Evolutionary conservation across 2,888 invertebrate genomes (phyloP).

Genomic region (Macropis europaea): DNA sequence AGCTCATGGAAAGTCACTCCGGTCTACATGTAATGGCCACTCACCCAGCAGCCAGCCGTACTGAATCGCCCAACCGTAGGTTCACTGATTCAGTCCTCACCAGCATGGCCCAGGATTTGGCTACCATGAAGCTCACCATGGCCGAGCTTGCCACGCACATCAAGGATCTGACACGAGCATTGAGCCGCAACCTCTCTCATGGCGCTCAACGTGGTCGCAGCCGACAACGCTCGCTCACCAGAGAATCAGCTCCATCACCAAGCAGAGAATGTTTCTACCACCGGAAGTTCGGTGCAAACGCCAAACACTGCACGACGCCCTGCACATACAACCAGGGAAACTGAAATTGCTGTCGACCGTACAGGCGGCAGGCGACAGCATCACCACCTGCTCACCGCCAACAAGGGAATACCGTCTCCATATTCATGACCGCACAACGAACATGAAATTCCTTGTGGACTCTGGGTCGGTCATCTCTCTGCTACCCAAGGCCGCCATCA

Average conservation of each 20-base stretch:
- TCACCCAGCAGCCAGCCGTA: not conserved
- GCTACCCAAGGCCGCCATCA: not conserved
- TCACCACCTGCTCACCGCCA: not conserved
- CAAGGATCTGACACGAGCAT: not conserved
- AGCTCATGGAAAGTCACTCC: not conserved
- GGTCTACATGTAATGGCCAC: not conserved
- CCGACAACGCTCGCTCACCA: not conserved
- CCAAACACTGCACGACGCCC: constrained; percentile 5
- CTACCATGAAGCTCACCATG: not conserved
- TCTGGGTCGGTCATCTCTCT: constrained; percentile 29
- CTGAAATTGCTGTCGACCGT: constrained; percentile 30
- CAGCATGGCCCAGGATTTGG: not conserved
- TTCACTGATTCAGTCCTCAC: not conserved
- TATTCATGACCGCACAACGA: constrained; percentile 22
- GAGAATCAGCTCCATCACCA: not conserved
- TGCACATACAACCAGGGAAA: constrained; percentile 16
- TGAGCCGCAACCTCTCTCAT: not conserved
- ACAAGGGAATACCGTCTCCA: constrained; percentile 30
- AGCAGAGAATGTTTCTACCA: not conserved
- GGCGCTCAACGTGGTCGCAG: not conserved
- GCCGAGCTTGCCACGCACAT: not conserved
- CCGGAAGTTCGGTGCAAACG: constrained; percentile 3
- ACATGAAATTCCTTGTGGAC: constrained; percentile 45
- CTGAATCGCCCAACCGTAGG: not conserved
- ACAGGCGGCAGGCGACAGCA: constrained; percentile 2